Evolutionary conservation across 1,140 invertebrate species (phyloP).

Genomic region (Drosophila nannoptera): DNA sequence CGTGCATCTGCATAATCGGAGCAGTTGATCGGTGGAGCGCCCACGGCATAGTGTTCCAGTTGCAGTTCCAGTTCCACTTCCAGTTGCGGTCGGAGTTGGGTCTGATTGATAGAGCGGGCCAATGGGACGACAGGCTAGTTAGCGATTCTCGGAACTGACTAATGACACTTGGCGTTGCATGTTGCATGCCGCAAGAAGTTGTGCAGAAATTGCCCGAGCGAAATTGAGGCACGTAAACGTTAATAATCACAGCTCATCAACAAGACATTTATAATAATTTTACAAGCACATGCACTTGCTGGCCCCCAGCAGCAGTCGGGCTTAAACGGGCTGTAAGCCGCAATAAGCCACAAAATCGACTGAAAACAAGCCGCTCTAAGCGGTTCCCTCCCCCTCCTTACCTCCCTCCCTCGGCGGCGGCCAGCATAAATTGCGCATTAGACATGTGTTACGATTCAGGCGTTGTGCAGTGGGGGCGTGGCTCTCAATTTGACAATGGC

Average conservation of each 20-base stretch:
- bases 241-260: conserved; percentile 77
- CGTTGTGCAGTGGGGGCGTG: conserved; percentile 59
- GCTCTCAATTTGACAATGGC: conserved; percentile 65
- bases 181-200: conserved; percentile 34
- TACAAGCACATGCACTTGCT: conserved; percentile 50
- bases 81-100: too few relatives aligned
- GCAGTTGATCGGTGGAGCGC: conserved; percentile 63
- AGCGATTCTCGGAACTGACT: conserved; percentile 66
- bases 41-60: conserved; percentile 58
- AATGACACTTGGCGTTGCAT: conserved; percentile 70
- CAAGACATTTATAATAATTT: conserved; percentile 75
- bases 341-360: conserved; percentile 47
- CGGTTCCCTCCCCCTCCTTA: conserved; percentile 2
- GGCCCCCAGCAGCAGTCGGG: not conserved
- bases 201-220: conserved; percentile 9
- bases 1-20: conserved; percentile 54
- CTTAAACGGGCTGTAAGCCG: conserved; percentile 30
- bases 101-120: conserved; percentile 61
- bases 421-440: conserved; percentile 67
- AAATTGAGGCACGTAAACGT: conserved; percentile 71
- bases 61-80: conserved; percentile 16
- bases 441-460: conserved; percentile 50
- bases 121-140: conserved; percentile 62
- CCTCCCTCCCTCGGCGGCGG: conserved; percentile 27
- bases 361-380: conserved; percentile 41